These are phyloP conservation scores for Eptatretus atami DNA, from an alignment of 2,797 vertebrate genomes.

Conservation along the genomic window DNA sequence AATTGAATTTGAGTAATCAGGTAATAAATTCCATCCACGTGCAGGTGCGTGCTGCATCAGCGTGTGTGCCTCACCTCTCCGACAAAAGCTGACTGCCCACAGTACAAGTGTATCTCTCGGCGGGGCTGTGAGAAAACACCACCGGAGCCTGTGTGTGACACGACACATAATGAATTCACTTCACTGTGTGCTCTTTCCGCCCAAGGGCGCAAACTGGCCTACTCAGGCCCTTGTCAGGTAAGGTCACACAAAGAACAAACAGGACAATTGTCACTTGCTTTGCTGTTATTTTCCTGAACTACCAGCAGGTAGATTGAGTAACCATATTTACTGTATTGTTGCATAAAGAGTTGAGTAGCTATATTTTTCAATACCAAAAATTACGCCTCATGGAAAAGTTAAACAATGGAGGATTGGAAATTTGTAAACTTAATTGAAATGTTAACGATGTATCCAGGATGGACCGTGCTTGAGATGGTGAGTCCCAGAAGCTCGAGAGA, in stretches of 20 bases:
- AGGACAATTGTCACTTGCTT: too few species aligned
- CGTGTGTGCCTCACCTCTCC: constrained; percentile 55
- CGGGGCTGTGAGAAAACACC: constrained; percentile 32
- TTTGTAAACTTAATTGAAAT: too few species aligned
- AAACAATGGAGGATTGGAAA: too few species aligned
- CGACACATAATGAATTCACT: constrained; percentile 34
- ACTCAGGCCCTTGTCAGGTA: constrained; percentile 75
- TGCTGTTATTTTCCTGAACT: too few species aligned
- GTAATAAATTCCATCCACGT: constrained; percentile 10
- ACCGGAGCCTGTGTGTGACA: constrained; percentile 52
- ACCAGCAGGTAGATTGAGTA: too few species aligned
- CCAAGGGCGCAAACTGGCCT: constrained; percentile 46
- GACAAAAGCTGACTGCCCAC: constrained; percentile 31
- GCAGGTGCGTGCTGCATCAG: constrained; percentile 43
- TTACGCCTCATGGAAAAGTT: too few species aligned
- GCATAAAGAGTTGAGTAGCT: too few species aligned
- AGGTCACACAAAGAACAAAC: constrained; percentile 4
- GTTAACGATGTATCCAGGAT: too few species aligned
- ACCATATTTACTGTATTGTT: too few species aligned
- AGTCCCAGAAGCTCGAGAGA: too few species aligned
- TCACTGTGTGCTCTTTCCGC: constrained; percentile 50
- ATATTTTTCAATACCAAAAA: too few species aligned
- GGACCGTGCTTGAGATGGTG: too few species aligned
- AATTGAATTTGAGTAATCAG: neutral
- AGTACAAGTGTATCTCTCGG: constrained; percentile 43